These are phyloP conservation scores for Rutpela maculata DNA, from an alignment of 2,888 invertebrate genomes.

Conservation along the genomic window DNA sequence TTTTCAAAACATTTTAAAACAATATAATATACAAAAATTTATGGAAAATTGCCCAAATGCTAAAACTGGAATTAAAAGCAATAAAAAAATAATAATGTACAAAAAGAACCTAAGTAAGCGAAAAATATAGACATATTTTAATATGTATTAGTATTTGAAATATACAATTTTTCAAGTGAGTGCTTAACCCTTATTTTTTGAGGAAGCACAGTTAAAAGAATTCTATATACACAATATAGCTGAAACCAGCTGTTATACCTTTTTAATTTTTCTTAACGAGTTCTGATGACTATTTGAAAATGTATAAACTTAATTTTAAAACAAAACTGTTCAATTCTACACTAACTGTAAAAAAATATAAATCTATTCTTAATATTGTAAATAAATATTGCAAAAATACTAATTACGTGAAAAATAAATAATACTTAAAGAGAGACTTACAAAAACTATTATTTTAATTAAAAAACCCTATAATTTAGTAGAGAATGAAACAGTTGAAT, in stretches of 20 bases:
- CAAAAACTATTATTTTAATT: constrained; percentile 15
- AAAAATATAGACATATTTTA: constrained; percentile 37
- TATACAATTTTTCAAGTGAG: constrained; percentile 49
- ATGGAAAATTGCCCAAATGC: constrained; percentile 31
- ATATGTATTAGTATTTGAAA: constrained; percentile 44
- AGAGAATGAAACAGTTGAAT: constrained; percentile 52
- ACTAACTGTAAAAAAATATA: constrained; percentile 38
- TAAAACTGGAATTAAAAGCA: constrained; percentile 35
- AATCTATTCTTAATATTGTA: constrained; percentile 32
- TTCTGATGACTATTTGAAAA: constrained; percentile 41
- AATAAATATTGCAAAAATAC: constrained; percentile 42
- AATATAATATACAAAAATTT: constrained; percentile 12
- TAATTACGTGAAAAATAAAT: constrained; percentile 30
- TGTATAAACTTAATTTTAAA: constrained; percentile 36
- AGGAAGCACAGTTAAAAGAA: constrained; percentile 54
- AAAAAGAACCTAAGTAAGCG: constrained; percentile 32
- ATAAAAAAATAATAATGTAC: constrained; percentile 35
- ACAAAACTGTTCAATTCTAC: constrained; percentile 48
- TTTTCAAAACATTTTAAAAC: constrained; percentile 35
- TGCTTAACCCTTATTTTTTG: constrained; percentile 49
- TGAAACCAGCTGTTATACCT: constrained; percentile 38
- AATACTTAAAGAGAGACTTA: constrained; percentile 35
- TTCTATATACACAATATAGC: constrained; percentile 47
- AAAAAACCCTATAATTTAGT: constrained; percentile 16
- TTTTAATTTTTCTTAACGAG: constrained; percentile 40